phyloP scores from a whole-genome alignment of 2,888 invertebrate species.

The Loripinus fragilis region DNA sequence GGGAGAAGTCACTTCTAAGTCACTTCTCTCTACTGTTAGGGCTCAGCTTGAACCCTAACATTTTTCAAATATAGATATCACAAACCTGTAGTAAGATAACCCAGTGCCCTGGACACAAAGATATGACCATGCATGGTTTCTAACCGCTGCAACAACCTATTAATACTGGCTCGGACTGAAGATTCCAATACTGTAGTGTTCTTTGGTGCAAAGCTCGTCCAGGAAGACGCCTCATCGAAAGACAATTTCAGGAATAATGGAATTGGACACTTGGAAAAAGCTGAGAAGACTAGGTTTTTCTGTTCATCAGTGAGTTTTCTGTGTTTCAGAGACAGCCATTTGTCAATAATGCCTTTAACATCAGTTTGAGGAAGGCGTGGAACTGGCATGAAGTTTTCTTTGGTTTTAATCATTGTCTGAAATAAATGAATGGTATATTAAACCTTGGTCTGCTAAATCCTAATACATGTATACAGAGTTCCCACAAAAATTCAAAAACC shows the following conservation, averaged over 20 bases:
- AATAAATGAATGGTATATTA: too few relatives aligned
- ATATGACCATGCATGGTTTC: conserved; percentile 75
- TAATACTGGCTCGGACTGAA: conserved; percentile 70
- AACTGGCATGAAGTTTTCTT: conserved; percentile 63
- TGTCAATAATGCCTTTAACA: conserved; percentile 71
- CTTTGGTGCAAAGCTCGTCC: conserved; percentile 74
- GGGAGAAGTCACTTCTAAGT: too few relatives aligned
- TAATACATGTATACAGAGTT: too few relatives aligned
- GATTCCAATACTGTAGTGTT: conserved; percentile 62
- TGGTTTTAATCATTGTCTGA: conserved; percentile 46
- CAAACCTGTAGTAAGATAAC: conserved; percentile 75
- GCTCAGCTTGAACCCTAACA: too few relatives aligned
- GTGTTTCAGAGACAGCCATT: conserved; percentile 67
- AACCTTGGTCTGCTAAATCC: too few relatives aligned
- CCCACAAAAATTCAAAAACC: too few relatives aligned
- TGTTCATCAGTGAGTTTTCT: conserved; percentile 70
- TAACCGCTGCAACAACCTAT: conserved; percentile 66
- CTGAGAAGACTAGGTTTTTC: conserved; percentile 57
- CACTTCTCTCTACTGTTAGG: too few relatives aligned
- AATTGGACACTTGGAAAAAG: conserved; percentile 70
- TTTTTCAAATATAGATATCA: too few relatives aligned
- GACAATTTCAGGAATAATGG: conserved; percentile 78
- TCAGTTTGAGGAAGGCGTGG: conserved; percentile 65
- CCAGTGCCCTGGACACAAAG: conserved; percentile 75
- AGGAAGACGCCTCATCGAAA: conserved; percentile 75